Conservation (phyloP, 2,888 invertebrate species). For the Aquatica leii region DNA sequence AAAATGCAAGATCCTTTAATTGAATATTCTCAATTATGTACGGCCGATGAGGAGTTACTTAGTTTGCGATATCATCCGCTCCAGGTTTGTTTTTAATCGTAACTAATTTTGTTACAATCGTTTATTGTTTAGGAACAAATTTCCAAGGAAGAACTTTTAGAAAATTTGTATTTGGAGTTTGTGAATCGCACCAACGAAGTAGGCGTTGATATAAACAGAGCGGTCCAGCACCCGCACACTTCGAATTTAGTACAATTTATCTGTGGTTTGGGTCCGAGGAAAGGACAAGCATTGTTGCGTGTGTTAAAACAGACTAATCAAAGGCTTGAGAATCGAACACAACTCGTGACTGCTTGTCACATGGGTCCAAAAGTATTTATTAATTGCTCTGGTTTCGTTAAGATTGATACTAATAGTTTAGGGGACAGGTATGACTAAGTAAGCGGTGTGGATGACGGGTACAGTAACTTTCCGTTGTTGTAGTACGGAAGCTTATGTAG, state of each 20-base stretch:
- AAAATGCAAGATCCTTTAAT: slow-evolving; percentile 94
- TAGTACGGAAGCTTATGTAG: slow-evolving; percentile 92
- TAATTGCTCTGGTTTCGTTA: slow-evolving; percentile 98
- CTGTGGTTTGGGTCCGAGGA: slow-evolving; percentile 95
- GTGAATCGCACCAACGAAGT: slow-evolving; percentile 98
- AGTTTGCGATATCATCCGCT: slow-evolving; percentile 92
- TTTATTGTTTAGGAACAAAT: slow-evolving; percentile 72
- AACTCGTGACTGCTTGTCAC: slow-evolving; percentile 93
- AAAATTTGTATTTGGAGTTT: slow-evolving; percentile 86
- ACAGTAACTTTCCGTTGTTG: slow-evolving; percentile 21
- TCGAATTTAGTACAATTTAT: slow-evolving; percentile 94
- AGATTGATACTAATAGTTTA: slow-evolving; percentile 95
- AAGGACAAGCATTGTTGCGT: slow-evolving; percentile 87
- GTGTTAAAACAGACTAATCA: slow-evolving; percentile 91
- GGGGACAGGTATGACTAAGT: slow-evolving; percentile 71
- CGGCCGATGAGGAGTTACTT: slow-evolving; percentile 94
- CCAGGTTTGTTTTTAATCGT: slow-evolving; percentile 67
- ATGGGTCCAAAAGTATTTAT: slow-evolving; percentile 97
- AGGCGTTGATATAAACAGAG: slow-evolving; percentile 95
- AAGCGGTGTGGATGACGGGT: neutral
- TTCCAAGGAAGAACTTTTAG: slow-evolving; percentile 84
- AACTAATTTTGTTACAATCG: neutral
- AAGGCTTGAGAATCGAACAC: slow-evolving; percentile 91
- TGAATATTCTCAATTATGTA: slow-evolving; percentile 96
- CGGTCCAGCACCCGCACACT: slow-evolving; percentile 88